Conservation (phyloP, 1,140 invertebrate genomes). For the Homalodisca vitripennis region DNA sequence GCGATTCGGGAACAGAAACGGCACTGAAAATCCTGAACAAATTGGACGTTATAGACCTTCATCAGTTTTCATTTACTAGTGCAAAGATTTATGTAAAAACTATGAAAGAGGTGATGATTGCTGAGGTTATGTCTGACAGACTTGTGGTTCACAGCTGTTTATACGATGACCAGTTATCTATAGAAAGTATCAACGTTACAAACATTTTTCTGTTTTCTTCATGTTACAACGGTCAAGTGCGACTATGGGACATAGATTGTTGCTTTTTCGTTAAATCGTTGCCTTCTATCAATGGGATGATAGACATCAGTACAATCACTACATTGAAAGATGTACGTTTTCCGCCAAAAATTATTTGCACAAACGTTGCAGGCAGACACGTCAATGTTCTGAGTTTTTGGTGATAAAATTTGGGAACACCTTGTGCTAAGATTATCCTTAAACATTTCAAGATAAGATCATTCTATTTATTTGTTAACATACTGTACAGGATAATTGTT, state of each 20-base stretch:
- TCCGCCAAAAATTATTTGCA: slow-evolving; percentile 1
- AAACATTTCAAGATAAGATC: background rate
- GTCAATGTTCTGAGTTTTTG: slow-evolving; percentile 16
- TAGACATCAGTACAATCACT: background rate
- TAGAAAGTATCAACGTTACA: background rate
- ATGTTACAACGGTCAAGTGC: background rate
- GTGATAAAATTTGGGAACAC: too few species aligned
- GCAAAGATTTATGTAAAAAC: background rate
- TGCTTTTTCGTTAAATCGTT: background rate
- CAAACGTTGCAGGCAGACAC: background rate
- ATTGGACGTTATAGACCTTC: too few species aligned
- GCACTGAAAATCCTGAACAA: too few species aligned
- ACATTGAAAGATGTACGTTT: background rate
- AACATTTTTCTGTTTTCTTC: background rate
- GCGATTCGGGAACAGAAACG: too few species aligned
- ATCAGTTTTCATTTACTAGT: too few species aligned
- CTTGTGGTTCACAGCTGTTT: too few species aligned
- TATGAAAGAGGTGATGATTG: background rate
- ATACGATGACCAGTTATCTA: too few species aligned
- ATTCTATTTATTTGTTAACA: background rate
- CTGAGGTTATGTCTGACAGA: background rate
- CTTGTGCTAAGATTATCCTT: background rate
- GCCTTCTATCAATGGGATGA: background rate
- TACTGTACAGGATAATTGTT: background rate
- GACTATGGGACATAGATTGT: background rate